A percentile compares a stretch with the other conserved stretches of the same genome.
These are phyloP conservation scores for Heliconius aoede DNA, from an alignment of 2,888 invertebrate species.

Conservation along the genomic window DNA sequence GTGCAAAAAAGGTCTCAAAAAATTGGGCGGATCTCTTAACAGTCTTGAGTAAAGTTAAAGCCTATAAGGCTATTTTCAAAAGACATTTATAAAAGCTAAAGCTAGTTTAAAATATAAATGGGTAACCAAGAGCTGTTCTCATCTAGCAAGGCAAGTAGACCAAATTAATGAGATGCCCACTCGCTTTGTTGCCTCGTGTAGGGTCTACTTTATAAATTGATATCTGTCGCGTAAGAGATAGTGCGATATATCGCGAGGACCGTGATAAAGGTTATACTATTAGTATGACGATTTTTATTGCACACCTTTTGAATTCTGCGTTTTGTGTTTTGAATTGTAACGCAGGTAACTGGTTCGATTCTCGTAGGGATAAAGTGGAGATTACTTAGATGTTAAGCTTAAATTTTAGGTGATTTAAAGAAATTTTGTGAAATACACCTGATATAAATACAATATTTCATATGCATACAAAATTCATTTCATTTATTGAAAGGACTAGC, in stretches of 20 bases:
- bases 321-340: not conserved
- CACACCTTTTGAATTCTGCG: not conserved
- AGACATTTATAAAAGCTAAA: constrained; percentile 1
- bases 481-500: too few species aligned
- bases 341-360: constrained; percentile 1
- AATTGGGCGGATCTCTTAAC: too few species aligned
- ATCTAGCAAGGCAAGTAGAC: constrained; percentile 25
- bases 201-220: constrained; percentile 48
- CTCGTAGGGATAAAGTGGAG: not conserved
- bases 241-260: constrained; percentile 40
- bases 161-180: constrained; percentile 48
- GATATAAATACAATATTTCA: too few species aligned
- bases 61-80: not conserved
- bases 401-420: too few species aligned
- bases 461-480: too few species aligned
- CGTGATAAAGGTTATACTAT: constrained; percentile 37
- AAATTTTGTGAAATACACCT: too few species aligned
- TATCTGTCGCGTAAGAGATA: constrained; percentile 41
- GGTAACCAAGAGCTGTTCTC: constrained; percentile 15
- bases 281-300: constrained; percentile 24
- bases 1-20: too few species aligned
- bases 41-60: not conserved
- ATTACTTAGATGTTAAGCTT: not conserved
- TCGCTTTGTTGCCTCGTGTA: constrained; percentile 46
- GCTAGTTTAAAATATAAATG: constrained; percentile 5